Base-by-base conservation (phyloP, 2,113 vertebrate species). In the Nymphicus hollandicus region DNA sequence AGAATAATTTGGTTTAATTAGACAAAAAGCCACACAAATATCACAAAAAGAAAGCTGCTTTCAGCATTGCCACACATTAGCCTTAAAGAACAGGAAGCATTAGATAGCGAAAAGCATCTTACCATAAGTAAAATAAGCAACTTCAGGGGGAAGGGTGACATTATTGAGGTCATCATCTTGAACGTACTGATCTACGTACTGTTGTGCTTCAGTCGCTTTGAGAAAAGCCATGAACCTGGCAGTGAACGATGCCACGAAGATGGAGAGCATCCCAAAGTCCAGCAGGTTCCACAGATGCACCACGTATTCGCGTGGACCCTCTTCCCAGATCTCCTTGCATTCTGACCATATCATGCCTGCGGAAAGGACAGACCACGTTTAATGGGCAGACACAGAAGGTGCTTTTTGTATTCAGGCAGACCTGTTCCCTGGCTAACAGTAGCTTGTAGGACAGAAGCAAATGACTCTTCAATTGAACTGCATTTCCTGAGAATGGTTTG, bases 311-410 rank as follows among this genome's bases (percentile, higher is more conserved):
- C 99, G 98, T 2, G 99, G 99, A 9, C 99, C 99, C 23, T 99
- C 99, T 16, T 96, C 98, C 99, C 99, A 99, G 95, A 99, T 99
- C 96, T 99, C 99, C 97, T 99, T 99, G 97, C 99, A 99, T 92
- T 99, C 99, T 1, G 98, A 99, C 99, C 99, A 99, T 64, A 99
- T 99, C 99, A 99, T 99, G 27, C 99, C 99, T 99, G 94, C 0
- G 23, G 81, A 53, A 68, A 81, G 35, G 27, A 7, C 53, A 91
- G n/a, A 78, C 52, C 6, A 13, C 2, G 0, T 55, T 86, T 49
- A 79, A n/a, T 8, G 1, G 4, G 13, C 47, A 84, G n/a, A 17
- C 9, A 46, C 7, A n/a, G 64, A 27, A 19, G 9, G 25, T 43
- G 43, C 1, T 33, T 77, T 50, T 24, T 22, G 20, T 15, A 7